Percentiles rank a stretch among this genome's conserved stretches.
Conservation (phyloP, 2,888 invertebrate species). For the Hydropsyche betteni region DNA sequence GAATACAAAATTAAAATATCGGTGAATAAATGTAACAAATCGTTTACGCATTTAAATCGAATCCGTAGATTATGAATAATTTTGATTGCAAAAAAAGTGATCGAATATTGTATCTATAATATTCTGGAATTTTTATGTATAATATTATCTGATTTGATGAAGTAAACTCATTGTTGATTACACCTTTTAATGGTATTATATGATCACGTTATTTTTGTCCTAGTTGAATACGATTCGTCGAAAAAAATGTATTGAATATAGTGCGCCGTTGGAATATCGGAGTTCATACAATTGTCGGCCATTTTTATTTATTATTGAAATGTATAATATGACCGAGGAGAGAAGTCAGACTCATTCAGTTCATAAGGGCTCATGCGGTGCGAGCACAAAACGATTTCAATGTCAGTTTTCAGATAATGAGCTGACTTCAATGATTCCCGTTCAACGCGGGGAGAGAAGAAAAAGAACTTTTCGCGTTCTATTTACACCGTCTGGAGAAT, state of each 20-base stretch:
- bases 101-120: too few species aligned
- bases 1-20: too few species aligned
- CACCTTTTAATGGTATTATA: background rate
- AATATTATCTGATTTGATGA: too few species aligned
- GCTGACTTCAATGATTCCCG: constrained; percentile 39
- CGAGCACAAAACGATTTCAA: constrained; percentile 48
- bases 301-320: constrained; percentile 37
- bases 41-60: too few species aligned
- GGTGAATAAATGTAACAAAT: too few species aligned
- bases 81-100: too few species aligned
- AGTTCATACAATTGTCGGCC: constrained; percentile 12
- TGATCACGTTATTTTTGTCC: background rate
- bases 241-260: constrained; percentile 10
- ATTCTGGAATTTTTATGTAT: too few species aligned
- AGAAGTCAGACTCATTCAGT: constrained; percentile 41
- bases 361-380: constrained; percentile 45
- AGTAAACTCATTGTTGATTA: too few species aligned
- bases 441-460: background rate
- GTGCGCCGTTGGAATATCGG: constrained; percentile 21
- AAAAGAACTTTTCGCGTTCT: constrained; percentile 8
- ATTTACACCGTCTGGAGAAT: constrained; percentile 38
- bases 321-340: constrained; percentile 38
- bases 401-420: constrained; percentile 50
- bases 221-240: background rate
- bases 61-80: too few species aligned